A percentile compares a stretch with the other conserved stretches of the same genome.
phyloP scores from a whole-genome alignment of 2,113 vertebrate species.

The Oryzias melastigma region DNA sequence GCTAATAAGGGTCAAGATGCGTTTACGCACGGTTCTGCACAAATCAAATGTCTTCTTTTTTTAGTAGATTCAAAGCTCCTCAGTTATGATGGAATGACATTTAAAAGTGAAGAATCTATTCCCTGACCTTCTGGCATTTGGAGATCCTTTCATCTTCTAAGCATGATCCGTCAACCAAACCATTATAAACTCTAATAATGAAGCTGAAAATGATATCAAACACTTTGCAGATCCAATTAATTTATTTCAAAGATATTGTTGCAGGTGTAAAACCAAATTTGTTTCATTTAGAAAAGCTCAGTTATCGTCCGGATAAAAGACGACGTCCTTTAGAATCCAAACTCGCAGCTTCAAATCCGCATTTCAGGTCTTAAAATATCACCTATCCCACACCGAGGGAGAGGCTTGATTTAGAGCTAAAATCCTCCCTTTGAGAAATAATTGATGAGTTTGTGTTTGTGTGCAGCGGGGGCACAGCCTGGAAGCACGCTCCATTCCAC shows the following conservation, averaged over 20 bases:
- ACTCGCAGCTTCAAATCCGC: conserved; percentile 14
- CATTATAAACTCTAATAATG: too few relatives aligned
- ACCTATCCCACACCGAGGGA: conserved; percentile 25
- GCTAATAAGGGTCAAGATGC: too few relatives aligned
- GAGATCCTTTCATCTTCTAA: conserved; percentile 40
- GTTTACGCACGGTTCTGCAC: too few relatives aligned
- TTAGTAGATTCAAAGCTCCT: not conserved
- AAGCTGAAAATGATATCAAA: not conserved
- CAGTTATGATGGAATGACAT: conserved; percentile 66
- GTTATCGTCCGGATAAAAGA: not conserved
- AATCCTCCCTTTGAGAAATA: conserved; percentile 66
- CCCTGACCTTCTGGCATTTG: conserved; percentile 70
- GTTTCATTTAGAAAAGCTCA: too few relatives aligned
- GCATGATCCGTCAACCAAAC: not conserved
- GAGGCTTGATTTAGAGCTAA: conserved; percentile 44
- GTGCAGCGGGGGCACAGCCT: conserved; percentile 5
- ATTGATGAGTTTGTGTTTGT: conserved; percentile 54
- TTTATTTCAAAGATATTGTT: not conserved
- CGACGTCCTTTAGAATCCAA: not conserved
- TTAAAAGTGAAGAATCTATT: conserved; percentile 71
- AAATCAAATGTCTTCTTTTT: too few relatives aligned
- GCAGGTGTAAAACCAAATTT: too few relatives aligned
- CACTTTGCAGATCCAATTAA: not conserved
- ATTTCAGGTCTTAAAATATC: conserved; percentile 39
- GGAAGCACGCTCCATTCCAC: conserved; percentile 73